Conservation (phyloP, 2,797 vertebrate species). For the Halcyon leucocephala region DNA sequence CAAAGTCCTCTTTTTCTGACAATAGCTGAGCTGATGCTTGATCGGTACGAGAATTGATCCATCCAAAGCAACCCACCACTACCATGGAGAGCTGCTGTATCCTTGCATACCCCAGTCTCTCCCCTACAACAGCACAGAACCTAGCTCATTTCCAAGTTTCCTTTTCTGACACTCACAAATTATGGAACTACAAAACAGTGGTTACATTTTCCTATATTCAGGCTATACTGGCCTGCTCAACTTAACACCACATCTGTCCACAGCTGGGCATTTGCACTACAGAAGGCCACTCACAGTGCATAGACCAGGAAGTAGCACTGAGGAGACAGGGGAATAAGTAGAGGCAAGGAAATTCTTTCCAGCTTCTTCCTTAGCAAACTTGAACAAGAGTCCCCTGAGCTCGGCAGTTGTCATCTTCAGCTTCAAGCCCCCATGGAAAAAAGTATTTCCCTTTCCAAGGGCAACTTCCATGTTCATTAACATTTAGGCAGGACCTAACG, state of each 20-base stretch:
- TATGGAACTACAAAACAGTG: neutral
- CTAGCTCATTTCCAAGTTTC: neutral
- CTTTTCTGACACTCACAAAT: neutral
- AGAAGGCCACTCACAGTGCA: rapidly evolving
- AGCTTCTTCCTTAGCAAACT: neutral
- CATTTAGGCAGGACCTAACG: neutral
- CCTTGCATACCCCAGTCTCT: neutral
- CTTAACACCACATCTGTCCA: neutral
- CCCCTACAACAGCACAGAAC: neutral
- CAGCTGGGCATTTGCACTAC: neutral
- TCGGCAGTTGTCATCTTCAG: neutral
- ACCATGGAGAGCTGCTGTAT: neutral
- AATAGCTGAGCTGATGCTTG: neutral
- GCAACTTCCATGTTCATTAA: neutral
- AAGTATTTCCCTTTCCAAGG: neutral
- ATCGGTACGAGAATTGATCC: neutral
- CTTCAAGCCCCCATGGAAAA: neutral
- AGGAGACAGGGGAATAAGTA: neutral
- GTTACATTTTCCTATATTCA: neutral
- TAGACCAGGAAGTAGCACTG: rapidly evolving
- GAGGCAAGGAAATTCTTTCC: neutral
- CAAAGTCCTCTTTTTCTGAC: neutral
- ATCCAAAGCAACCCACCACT: neutral
- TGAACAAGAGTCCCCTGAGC: neutral
- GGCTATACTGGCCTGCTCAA: neutral